Evolutionary conservation across 2,113 vertebrate species (phyloP).

Genomic region (Malurus alboscapulatus): DNA sequence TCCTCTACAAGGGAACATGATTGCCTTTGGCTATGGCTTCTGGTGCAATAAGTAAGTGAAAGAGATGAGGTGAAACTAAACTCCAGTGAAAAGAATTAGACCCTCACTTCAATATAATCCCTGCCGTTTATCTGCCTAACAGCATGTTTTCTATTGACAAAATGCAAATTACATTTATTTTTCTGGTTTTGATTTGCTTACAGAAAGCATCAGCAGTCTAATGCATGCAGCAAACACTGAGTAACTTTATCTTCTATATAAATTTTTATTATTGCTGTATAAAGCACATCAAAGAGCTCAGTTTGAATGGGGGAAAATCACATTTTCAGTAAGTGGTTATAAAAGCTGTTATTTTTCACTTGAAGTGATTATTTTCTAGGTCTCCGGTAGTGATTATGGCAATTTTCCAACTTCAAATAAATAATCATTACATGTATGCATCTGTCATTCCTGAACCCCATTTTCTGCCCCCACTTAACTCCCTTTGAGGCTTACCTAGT

Average conservation of each 20-base stretch:
- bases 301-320: slow-evolving; percentile 1
- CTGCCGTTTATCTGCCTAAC: not conserved
- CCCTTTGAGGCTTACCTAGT: not conserved
- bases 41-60: not conserved
- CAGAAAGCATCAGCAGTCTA: slow-evolving; percentile 32
- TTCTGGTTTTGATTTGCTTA: slow-evolving; percentile 42
- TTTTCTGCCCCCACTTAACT: not conserved
- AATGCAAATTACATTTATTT: slow-evolving; percentile 31
- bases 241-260: slow-evolving; percentile 7
- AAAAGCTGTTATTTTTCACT: slow-evolving; percentile 48
- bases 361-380: slow-evolving; percentile 19
- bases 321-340: slow-evolving; percentile 3
- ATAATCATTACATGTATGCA: not conserved
- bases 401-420: slow-evolving; percentile 1
- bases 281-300: slow-evolving; percentile 14
- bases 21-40: not conserved
- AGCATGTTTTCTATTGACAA: not conserved
- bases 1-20: not conserved
- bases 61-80: slow-evolving; percentile 14
- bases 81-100: not conserved
- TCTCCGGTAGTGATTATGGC: not conserved
- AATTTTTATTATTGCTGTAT: not conserved
- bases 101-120: not conserved
- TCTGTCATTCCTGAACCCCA: not conserved
- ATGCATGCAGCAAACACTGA: not conserved